Conservation (phyloP, 2,113 vertebrate genomes). For the Tor tambroides region DNA sequence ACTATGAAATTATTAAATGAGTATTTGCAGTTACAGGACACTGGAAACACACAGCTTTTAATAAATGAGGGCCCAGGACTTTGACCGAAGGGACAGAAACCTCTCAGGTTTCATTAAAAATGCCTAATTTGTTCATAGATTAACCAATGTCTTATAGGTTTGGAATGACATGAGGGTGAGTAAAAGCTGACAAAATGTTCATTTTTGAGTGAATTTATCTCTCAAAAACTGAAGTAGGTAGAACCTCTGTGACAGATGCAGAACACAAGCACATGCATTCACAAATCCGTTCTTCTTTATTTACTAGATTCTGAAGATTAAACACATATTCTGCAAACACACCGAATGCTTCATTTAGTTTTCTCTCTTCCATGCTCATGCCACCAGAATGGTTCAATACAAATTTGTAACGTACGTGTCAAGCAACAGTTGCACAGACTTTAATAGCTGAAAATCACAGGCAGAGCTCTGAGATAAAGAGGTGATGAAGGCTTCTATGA, state of each 20-base stretch:
- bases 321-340: neutral
- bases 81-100: too few species aligned
- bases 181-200: neutral
- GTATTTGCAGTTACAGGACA: too few species aligned
- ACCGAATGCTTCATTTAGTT: neutral
- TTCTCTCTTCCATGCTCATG: neutral
- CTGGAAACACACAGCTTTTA: too few species aligned
- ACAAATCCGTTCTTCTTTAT: conserved; percentile 46
- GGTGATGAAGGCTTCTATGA: conserved; percentile 13
- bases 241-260: conserved; percentile 50
- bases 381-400: conserved; percentile 25
- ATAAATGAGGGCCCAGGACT: too few species aligned
- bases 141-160: neutral
- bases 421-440: conserved; percentile 19
- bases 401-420: conserved; percentile 23
- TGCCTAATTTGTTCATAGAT: neutral
- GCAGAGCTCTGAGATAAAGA: conserved; percentile 32
- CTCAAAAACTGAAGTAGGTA: conserved; percentile 30
- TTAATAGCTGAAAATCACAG: conserved; percentile 46
- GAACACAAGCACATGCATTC: conserved; percentile 2
- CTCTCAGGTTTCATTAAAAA: too few species aligned
- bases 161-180: neutral
- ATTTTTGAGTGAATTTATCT: conserved; percentile 12
- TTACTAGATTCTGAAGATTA: conserved; percentile 30
- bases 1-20: too few species aligned